phyloP scores from a whole-genome alignment of 37 sponge, comb jelly and placozoan species.

The Chondrilla cf. caribensis region DNA sequence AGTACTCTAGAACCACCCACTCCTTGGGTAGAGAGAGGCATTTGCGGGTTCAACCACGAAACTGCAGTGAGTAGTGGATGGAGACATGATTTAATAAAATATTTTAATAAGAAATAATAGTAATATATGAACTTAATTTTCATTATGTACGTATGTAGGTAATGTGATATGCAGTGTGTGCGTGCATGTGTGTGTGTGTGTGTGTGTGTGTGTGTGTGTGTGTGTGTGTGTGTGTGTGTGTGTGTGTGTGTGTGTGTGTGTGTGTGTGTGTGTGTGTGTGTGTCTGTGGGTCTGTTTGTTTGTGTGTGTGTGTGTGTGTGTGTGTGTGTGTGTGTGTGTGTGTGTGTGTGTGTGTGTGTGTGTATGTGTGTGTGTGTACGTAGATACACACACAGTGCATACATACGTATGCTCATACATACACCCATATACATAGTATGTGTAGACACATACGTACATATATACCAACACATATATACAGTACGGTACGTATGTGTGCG shows the following conservation, averaged over 20 bases:
- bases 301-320: conserved; percentile 3
- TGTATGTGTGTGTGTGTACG: neutral
- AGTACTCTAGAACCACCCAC: conserved; percentile 16
- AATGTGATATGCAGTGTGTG: neutral
- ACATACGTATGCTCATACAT: no score
- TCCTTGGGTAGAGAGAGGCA: conserved; percentile 18
- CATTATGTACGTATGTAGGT: neutral
- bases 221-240: no score
- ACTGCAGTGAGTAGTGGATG: no score
- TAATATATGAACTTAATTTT: neutral
- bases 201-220: no score
- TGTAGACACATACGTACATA: neutral
- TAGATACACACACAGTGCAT: no score
- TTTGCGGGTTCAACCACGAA: conserved; percentile 22
- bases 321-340: conserved; percentile 34
- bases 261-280: no score
- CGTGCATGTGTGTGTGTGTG: neutral
- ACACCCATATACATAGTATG: neutral
- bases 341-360: conserved; percentile 11
- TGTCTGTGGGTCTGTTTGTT: no score
- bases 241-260: no score
- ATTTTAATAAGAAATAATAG: no score
- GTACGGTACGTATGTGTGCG: no score
- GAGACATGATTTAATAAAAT: no score
- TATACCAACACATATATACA: no score